Conservation (phyloP, 2,888 invertebrate species). For the Nomada fucata region DNA sequence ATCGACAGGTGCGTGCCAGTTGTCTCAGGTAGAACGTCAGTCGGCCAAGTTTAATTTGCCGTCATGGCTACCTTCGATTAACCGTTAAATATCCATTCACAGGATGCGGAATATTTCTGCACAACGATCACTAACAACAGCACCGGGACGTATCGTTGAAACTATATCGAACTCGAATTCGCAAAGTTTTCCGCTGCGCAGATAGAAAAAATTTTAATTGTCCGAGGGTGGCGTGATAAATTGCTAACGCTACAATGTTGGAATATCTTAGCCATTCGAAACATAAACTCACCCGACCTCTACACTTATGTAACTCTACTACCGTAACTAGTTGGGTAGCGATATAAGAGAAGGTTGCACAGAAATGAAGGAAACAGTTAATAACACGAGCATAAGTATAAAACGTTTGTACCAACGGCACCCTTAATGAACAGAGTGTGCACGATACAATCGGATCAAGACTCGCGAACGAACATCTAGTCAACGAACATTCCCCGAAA, state of each 20-base stretch:
- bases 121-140: neutral
- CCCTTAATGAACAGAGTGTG: constrained; percentile 3
- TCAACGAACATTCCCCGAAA: no score
- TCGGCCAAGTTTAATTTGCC: constrained; percentile 41
- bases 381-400: neutral
- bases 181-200: no score
- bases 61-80: constrained; percentile 55
- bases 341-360: neutral
- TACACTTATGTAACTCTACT: no score
- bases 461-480: neutral
- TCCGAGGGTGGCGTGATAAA: no score
- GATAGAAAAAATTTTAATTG: no score
- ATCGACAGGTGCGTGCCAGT: constrained; percentile 61
- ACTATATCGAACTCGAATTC: no score
- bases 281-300: no score
- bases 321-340: neutral
- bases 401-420: neutral
- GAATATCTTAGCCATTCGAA: no score
- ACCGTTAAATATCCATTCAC: constrained; percentile 46
- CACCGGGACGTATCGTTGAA: no score
- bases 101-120: neutral
- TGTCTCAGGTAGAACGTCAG: constrained; percentile 38
- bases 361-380: neutral
- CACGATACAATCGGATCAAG: constrained; percentile 1
- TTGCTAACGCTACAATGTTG: no score